Conservation (phyloP, 2,797 vertebrate genomes). For the Phyllotis vaccarum region DNA sequence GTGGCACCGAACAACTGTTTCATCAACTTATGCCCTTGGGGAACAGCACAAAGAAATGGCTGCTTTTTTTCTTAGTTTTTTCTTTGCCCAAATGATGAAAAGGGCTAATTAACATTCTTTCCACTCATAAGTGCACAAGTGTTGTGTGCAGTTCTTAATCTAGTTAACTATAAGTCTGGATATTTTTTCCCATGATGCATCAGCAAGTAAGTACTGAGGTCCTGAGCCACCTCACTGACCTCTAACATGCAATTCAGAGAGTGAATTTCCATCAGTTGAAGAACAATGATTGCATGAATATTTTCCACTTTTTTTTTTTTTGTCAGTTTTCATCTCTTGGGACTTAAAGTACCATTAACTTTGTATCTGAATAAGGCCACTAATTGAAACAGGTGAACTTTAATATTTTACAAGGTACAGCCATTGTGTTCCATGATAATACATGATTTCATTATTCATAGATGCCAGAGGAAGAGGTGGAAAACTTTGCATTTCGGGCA, state of each 20-base stretch:
- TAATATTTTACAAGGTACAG: no score
- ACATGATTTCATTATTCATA: slow-evolving; percentile 68
- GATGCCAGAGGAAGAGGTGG: slow-evolving; percentile 97
- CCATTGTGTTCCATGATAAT: not conserved
- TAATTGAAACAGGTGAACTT: no score
- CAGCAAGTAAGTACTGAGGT: not conserved
- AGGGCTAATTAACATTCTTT: not conserved
- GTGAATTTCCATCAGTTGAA: no score
- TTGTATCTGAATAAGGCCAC: no score
- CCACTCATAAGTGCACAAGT: rapidly evolving
- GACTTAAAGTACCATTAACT: no score
- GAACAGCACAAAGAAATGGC: not conserved
- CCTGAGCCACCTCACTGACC: not conserved
- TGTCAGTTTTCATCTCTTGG: no score
- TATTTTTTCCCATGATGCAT: not conserved
- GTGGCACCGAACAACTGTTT: not conserved
- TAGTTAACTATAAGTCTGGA: no score
- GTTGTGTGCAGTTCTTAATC: rapidly evolving
- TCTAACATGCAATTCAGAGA: not conserved
- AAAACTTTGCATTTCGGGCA: slow-evolving; percentile 98
- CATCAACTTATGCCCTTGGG: not conserved
- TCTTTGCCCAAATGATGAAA: rapidly evolving
- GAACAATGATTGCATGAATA: no score
- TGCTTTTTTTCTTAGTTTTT: not conserved
- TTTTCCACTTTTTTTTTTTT: no score